Percentiles rank a stretch among this genome's conserved stretches.
These are phyloP conservation scores for Vanacampus margaritifer DNA, from an alignment of 2,113 vertebrate genomes.

Conservation along the genomic window DNA sequence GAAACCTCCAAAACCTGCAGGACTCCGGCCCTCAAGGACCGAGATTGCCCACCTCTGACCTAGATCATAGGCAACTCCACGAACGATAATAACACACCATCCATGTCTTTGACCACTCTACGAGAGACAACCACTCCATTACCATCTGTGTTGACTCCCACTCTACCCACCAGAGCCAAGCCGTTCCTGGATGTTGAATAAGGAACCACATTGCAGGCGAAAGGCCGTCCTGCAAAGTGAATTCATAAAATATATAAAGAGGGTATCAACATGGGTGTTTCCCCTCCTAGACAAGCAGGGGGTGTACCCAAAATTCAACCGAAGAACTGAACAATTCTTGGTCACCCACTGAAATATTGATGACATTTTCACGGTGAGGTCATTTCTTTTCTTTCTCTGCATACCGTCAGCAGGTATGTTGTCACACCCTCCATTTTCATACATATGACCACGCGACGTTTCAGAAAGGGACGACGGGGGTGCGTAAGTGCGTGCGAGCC, in stretches of 20 bases:
- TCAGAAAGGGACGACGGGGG: slow-evolving; percentile 2
- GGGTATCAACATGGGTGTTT: background rate
- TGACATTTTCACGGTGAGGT: slow-evolving; percentile 4
- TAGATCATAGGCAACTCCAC: background rate
- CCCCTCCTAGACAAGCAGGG: background rate
- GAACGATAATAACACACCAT: background rate
- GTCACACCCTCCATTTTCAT: slow-evolving; percentile 1
- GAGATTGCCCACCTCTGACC: no score
- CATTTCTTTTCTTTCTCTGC: background rate
- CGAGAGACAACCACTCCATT: background rate
- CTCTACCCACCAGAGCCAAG: background rate
- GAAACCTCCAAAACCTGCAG: no score
- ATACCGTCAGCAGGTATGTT: slow-evolving; percentile 11
- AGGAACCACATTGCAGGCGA: background rate
- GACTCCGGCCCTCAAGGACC: no score
- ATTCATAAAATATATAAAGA: slow-evolving; percentile 2
- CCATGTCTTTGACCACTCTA: background rate
- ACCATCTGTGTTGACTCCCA: background rate
- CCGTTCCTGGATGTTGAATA: background rate
- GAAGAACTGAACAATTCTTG: background rate
- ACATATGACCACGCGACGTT: slow-evolving; percentile 5
- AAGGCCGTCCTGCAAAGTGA: background rate
- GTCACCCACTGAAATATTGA: slow-evolving; percentile 1
- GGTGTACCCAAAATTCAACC: background rate
- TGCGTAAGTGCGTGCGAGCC: slow-evolving; percentile 1